Base-by-base conservation (phyloP, 2,888 invertebrate species). In the Cephonodes hylas region DNA sequence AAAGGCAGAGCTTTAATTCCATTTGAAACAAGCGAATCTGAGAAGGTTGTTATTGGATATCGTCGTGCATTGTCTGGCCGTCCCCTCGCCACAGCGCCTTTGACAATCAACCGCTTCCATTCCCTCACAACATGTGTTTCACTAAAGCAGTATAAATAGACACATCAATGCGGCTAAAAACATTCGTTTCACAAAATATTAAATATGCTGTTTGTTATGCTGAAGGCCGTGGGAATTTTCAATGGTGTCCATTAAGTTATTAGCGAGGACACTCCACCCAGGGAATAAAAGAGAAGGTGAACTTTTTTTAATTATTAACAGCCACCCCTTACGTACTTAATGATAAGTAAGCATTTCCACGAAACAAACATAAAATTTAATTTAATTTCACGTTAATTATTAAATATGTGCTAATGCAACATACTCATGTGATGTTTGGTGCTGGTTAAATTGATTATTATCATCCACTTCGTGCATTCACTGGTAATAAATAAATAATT, bases 221-320 rank as follows among this genome's bases (percentile, higher is more conserved):
- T 67, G 59, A n/a, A 66, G 59, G 68, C 65, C 66, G 60, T 67
- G 53, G 57, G 65, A 62, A 56, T 62, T 65, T 62, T 64, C 64
- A 71, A 63, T 64, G 64, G 64, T 67, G 62, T 72, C 73, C 73
- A 75, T 80, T 76, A 69, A 68, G 68, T 68, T 72, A 76, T 76
- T 75, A 75, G 66, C 63, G 59, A 62, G 66, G 58, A 65, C 62
- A 63, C 58, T 60, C 60, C 67, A 69, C 62, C 61, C 63, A 25
- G 31, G 62, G 66, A 68, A 70, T 73, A 66, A 66, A 66, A 68
- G 60, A 67, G 25, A 20, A 66, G 6, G 31, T 48, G 27, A 20
- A 44, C 42, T 64, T 25, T 63, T 66, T 64, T 60, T 57, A 44
- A 61, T 34, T 15, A 27, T 45, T 44, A 57, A 42, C 22, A 27